A percentile compares a stretch with the other conserved stretches of the same genome.
Evolutionary conservation across 2,113 vertebrate genomes (phyloP).

Genomic region (Rattus rattus): DNA sequence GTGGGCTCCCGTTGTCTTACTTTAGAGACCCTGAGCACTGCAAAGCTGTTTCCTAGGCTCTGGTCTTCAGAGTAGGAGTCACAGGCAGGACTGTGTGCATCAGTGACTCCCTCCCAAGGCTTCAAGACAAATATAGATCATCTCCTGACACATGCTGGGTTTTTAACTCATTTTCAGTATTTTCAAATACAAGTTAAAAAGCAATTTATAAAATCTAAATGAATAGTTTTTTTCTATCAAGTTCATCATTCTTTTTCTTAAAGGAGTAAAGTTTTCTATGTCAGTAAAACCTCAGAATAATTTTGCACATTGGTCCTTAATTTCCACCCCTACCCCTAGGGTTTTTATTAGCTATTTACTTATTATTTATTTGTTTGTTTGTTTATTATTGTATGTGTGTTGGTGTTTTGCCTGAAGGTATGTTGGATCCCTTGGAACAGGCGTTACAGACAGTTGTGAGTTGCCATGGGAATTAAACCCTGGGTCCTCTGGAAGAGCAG

Average conservation of each 20-base stretch:
- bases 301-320: neutral
- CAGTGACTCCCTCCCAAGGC: neutral
- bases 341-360: neutral
- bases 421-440: neutral
- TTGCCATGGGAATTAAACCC: neutral
- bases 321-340: neutral
- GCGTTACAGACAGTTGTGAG: neutral
- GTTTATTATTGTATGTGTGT: neutral
- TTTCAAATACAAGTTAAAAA: constrained; percentile 59
- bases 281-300: neutral
- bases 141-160: neutral
- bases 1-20: neutral
- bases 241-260: neutral
- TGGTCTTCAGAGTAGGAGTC: neutral
- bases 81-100: fast-evolving
- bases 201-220: constrained; percentile 4
- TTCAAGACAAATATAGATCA: neutral
- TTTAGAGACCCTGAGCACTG: neutral
- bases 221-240: neutral
- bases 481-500: neutral
- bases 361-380: too few species aligned
- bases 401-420: neutral
- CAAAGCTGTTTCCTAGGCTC: neutral
- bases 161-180: neutral
- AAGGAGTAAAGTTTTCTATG: neutral